A percentile compares a stretch with the other conserved stretches of the same genome.
Evolutionary conservation across 1,140 invertebrate genomes (phyloP).

Genomic region (Apis cerana): DNA sequence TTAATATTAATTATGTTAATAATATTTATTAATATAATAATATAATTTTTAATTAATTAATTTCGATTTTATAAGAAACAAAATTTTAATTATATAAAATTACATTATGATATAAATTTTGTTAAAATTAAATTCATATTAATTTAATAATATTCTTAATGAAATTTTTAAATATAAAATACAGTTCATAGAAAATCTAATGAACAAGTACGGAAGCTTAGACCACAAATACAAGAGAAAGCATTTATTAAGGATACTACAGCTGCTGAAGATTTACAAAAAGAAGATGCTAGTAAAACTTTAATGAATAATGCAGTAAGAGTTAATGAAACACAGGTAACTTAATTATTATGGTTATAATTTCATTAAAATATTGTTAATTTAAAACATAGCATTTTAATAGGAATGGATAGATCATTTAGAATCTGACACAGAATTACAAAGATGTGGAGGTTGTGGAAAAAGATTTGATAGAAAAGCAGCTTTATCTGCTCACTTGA

Average conservation of each 20-base stretch:
- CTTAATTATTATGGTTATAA: neutral
- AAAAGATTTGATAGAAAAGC: conserved; percentile 86
- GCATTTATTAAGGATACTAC: conserved; percentile 81
- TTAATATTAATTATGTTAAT: no score
- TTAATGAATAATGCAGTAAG: neutral
- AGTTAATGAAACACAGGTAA: conserved; percentile 46
- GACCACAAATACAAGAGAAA: conserved; percentile 83
- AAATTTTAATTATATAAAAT: neutral
- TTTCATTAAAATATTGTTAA: conserved; percentile 6
- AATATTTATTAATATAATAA: no score
- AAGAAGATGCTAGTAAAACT: conserved; percentile 19
- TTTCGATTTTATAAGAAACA: neutral
- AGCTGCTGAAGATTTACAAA: conserved; percentile 50
- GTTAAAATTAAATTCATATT: conserved; percentile 1
- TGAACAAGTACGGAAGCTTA: conserved; percentile 83
- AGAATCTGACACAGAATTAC: conserved; percentile 82
- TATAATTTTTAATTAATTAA: neutral
- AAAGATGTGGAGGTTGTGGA: conserved; percentile 86
- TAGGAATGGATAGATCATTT: conserved; percentile 82
- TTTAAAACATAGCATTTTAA: conserved; percentile 13
- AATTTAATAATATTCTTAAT: conserved; percentile 31
- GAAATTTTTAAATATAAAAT: conserved; percentile 34
- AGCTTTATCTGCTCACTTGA: conserved; percentile 84
- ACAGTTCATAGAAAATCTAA: conserved; percentile 82
- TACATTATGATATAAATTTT: neutral